These are phyloP conservation scores for Ciconia boyciana DNA, from an alignment of 2,113 vertebrate genomes.

Conservation along the genomic window DNA sequence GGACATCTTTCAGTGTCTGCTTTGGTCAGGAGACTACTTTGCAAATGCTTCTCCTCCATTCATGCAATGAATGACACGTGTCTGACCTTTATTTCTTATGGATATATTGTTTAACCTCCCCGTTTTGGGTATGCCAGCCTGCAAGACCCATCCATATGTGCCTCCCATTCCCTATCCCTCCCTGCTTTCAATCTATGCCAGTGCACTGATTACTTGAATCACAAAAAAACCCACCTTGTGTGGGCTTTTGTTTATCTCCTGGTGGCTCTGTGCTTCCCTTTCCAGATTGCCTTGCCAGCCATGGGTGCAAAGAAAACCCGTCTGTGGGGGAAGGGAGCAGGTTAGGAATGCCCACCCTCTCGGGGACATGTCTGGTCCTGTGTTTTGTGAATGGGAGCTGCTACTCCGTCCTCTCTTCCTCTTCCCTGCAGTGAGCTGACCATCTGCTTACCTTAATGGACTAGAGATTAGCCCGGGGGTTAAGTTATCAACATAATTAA, in stretches of 20 bases:
- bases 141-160: rapidly evolving
- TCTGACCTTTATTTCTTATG: neutral
- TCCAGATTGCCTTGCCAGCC: neutral
- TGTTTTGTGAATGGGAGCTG: conserved; percentile 32
- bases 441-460: conserved; percentile 64
- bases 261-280: neutral
- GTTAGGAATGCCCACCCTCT: neutral
- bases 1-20: neutral
- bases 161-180: neutral
- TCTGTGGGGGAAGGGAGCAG: neutral
- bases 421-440: conserved; percentile 52
- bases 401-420: neutral
- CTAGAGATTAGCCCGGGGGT: conserved; percentile 48
- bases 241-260: neutral
- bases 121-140: neutral
- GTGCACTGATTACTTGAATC: neutral
- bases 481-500: conserved; percentile 67
- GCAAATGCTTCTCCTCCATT: neutral
- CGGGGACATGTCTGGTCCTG: neutral
- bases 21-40: neutral
- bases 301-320: neutral
- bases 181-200: neutral
- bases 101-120: neutral
- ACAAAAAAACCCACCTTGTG: neutral
- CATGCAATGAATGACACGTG: neutral